phyloP scores from a whole-genome alignment of 1,140 invertebrate species.

The Drosophila parvula region DNA sequence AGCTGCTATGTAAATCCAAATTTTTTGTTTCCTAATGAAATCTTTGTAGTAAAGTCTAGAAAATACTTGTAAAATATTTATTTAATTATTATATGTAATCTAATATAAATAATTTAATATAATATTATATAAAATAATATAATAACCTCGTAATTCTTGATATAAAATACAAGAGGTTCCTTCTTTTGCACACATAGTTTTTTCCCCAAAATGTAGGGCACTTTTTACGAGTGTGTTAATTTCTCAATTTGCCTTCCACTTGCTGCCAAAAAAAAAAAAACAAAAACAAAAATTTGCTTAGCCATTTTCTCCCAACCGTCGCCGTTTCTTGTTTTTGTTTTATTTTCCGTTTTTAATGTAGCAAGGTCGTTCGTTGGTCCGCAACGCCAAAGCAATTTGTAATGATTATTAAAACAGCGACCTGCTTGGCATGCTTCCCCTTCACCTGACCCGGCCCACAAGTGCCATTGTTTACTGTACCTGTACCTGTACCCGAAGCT shows the following conservation, averaged over 20 bases:
- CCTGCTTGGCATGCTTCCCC: constrained; percentile 59
- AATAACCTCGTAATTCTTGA: not conserved
- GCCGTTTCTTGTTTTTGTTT: constrained; percentile 22
- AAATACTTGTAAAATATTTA: not conserved
- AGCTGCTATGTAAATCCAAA: not conserved
- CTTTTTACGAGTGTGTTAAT: constrained; percentile 26
- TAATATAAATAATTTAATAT: no score
- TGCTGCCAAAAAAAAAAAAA: constrained; percentile 5
- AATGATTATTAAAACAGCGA: constrained; percentile 79
- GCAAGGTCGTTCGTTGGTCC: constrained; percentile 79
- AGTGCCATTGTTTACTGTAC: constrained; percentile 50
- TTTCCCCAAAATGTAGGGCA: not conserved
- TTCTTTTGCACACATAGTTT: not conserved
- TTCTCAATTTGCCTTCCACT: constrained; percentile 42
- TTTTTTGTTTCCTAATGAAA: not conserved
- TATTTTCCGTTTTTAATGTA: constrained; percentile 69
- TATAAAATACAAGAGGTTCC: no score
- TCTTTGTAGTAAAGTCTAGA: not conserved
- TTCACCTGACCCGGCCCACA: constrained; percentile 43
- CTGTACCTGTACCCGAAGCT: constrained; percentile 58
- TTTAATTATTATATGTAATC: no score
- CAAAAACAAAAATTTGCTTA: constrained; percentile 19
- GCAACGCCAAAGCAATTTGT: constrained; percentile 76
- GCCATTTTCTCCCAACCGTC: constrained; percentile 41
- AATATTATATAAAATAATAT: no score